Base-by-base conservation (phyloP, 2,797 vertebrate genomes). In the Synanceia verrucosa region DNA sequence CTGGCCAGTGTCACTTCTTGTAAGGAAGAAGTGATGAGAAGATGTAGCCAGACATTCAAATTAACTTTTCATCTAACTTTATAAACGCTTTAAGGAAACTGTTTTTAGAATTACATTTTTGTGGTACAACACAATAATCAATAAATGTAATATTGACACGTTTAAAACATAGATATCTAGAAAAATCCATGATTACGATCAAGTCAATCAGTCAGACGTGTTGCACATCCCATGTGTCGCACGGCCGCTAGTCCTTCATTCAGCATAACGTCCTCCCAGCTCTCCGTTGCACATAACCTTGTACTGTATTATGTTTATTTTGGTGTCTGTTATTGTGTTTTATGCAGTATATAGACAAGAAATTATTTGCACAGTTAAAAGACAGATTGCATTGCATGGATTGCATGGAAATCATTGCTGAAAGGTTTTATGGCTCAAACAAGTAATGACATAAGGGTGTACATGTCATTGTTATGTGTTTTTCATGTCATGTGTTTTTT, bases 1-100 rank as follows among this genome's bases (percentile, higher is more conserved):
- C 70, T 83, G 78, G 61, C 5, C n/a, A 46, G n/a, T 70, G 58
- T 78, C 26, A 73, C 50, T 48, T 73, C n/a, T 76, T 62, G 12
- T 13, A 8, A n/a, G n/a, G 9, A 24, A 36, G 58, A 29, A 47
- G 8, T 24, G 14, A 47, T 57, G 43, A 44, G 7, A 60, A 56
- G 29, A 63, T 61, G 26, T 16, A 36, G 9, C 11, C 14, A 60
- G 24, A 37, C 66, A 66, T 58, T 76, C 10, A 56, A 16, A 47
- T 55, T 1, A 39, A 19, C 5, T 6, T 58, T 60, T 60, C 0
- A 33, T 72, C 9, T 71, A 0, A 33, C 19, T 71, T 29, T 33
- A 19, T 47, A 14, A 46, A 34, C 11, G 58, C 11, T 43, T 23
- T 13, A 9, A 24, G 37, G 28, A 37, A 60, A 65, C n/a, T 34